phyloP scores from a whole-genome alignment of 1,140 invertebrate species.

The Kradibia gibbosae region DNA sequence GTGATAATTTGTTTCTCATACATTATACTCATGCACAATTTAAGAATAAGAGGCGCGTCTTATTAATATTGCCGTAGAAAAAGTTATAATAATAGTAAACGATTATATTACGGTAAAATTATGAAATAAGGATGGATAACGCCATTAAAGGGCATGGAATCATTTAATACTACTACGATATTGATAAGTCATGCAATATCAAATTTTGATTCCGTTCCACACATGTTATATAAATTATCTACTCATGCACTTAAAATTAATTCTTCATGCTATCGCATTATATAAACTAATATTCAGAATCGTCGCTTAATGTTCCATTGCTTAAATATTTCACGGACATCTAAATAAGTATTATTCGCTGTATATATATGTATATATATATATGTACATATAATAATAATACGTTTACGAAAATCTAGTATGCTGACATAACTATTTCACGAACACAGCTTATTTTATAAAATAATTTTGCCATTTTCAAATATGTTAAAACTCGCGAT shows the following conservation, averaged over 20 bases:
- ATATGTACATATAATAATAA: not conserved
- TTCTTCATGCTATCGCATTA: conserved; percentile 37
- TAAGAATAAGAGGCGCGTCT: conserved; percentile 4
- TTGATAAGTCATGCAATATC: conserved; percentile 13
- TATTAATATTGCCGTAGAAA: not conserved
- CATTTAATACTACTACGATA: conserved; percentile 21
- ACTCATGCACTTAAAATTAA: conserved; percentile 49
- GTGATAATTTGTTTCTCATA: not conserved
- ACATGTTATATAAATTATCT: conserved; percentile 38
- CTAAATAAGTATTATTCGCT: not conserved
- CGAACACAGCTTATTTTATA: not conserved
- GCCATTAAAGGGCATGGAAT: not conserved
- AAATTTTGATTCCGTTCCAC: conserved; percentile 16
- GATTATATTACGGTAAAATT: not conserved
- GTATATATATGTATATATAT: not conserved
- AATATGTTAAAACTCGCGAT: not conserved
- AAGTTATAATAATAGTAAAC: not conserved
- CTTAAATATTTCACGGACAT: not conserved
- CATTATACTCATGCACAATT: conserved; percentile 35
- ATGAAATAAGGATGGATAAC: not conserved
- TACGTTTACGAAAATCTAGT: conserved; percentile 18
- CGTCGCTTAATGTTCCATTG: not conserved
- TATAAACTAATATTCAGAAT: conserved; percentile 22
- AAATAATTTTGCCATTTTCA: not conserved
- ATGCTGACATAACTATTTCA: not conserved